Base-by-base conservation (phyloP, 2,888 invertebrate species). In the Heliconius charithonia region DNA sequence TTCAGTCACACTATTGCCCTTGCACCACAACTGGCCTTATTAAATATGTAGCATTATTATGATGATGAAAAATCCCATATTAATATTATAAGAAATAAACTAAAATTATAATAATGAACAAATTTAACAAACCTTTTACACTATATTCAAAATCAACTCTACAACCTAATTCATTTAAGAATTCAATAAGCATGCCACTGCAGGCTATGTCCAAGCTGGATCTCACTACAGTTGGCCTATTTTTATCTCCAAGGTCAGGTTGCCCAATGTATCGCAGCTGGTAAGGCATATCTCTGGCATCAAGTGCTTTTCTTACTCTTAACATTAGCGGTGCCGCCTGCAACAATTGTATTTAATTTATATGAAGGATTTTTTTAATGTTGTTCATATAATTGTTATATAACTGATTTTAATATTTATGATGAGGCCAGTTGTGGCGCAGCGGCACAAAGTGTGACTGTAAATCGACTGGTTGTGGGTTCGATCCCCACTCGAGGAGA, bases 151-250 rank as follows among this genome's bases (percentile, higher is more conserved):
- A 99, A 88, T 99, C 99, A 81, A 98, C 95, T 79, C 98, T 95
- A 86, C 98, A 98, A 0, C 99, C 99, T 83, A 99, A 95, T 93
- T 99, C 99, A 81, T 97, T 98, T 0, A 99, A 96, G 88, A 99
- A 99, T 83, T 98, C 98, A 0, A 98, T 97, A 16, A 99, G 97
- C 87, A 98, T 98, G 29, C 97, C 97, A 85, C 98, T 98, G 82
- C 98, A 98, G 0, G 98, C 98, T 83, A 99, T 98, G 89, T 99
- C 99, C 78, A 99, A 97, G 87, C 98, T 98, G 56, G 97, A 98
- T 59, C 99, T 95, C 4, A 99, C 97, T 29, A 99, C 96, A 0
- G 99, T 99, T 0, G 98, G 98, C 12, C 98, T 95, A 77, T 96
- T 97, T 89, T 98, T 98, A 88, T 98, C 98, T 37, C 97, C 98